Base-by-base conservation (phyloP, 2,888 invertebrate genomes). In the Eurytoma californica region DNA sequence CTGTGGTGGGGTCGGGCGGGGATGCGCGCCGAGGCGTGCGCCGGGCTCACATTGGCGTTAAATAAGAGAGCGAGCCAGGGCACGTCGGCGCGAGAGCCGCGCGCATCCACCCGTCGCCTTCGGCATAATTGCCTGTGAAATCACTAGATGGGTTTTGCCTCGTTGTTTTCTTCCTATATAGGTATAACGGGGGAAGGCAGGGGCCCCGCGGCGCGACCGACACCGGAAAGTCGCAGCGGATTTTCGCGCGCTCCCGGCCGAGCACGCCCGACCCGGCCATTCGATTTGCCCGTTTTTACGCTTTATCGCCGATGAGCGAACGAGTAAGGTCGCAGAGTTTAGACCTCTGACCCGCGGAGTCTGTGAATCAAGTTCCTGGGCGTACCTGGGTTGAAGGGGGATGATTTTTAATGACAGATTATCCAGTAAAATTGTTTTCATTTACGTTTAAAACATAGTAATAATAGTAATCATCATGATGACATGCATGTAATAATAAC, bases 41-140 rank as follows among this genome's bases (percentile, higher is more conserved):
- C 92, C 92, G 92, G 92, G 92, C 91, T 91, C 93, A 93, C 93
- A 93, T 93, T 93, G 92, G 93, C 93, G 93, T 93, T 93, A 93
- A 93, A 93, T 93, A 92, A 92, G 92, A 92, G 91, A 78, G 78
- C 92, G 87, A 87, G 85, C 85, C 85, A 7, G 20, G 24, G 60
- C 72, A 39, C 24, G 53, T 20, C 65, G 24, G n/a, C 66, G n/a
- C n/a, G n/a, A n/a, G n/a, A n/a, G n/a, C n/a, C n/a, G n/a, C n/a
- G n/a, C n/a, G 39, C 7, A 24, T 3, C 30, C 80, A 28, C 12
- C 55, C 60, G n/a, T n/a, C 60, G 20, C 65, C 82, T 67, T 74
- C 78, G 84, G 83, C 87, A 89, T 89, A 89, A 89, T 89, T 89
- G 88, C 87, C 88, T 87, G 88, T 88, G 88, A 89, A 89, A 88